Evolutionary conservation across 2,888 invertebrate species (phyloP).

Genomic region (Schizotus pectinicornis): DNA sequence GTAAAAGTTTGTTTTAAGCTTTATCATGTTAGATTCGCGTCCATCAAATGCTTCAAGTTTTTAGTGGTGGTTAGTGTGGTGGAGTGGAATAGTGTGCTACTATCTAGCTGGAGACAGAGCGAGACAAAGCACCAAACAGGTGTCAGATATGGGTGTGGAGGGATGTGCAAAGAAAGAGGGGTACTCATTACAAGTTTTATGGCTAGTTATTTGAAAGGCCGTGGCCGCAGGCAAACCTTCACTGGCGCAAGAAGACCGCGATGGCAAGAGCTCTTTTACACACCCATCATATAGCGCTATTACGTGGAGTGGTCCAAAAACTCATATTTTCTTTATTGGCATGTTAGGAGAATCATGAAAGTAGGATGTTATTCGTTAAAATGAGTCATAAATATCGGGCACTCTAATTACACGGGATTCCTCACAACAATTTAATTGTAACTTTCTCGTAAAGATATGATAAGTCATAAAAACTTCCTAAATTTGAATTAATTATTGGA

Average conservation of each 20-base stretch:
- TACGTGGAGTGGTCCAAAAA: background rate
- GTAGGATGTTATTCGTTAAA: no score
- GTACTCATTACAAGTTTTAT: conserved; percentile 46
- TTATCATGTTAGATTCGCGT: conserved; percentile 2
- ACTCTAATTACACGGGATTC: no score
- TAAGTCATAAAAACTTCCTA: no score
- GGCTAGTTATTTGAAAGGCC: conserved; percentile 45
- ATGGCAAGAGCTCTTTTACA: conserved; percentile 20
- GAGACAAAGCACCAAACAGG: conserved; percentile 38
- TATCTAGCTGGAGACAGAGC: conserved; percentile 22
- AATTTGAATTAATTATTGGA: no score
- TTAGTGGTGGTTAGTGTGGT: background rate
- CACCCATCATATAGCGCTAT: conserved; percentile 17
- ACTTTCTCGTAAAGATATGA: no score
- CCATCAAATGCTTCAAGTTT: conserved; percentile 1
- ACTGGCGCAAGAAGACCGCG: conserved; percentile 35
- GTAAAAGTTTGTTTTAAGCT: background rate
- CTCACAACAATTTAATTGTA: no score
- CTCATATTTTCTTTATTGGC: no score
- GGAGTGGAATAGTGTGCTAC: background rate
- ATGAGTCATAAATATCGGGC: no score
- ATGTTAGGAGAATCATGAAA: no score
- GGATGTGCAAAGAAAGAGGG: conserved; percentile 32
- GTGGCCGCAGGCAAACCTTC: conserved; percentile 39
- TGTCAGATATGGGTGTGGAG: conserved; percentile 44